These are phyloP conservation scores for Gambelia wislizenii DNA, from an alignment of 2,797 vertebrate species.

Conservation along the genomic window DNA sequence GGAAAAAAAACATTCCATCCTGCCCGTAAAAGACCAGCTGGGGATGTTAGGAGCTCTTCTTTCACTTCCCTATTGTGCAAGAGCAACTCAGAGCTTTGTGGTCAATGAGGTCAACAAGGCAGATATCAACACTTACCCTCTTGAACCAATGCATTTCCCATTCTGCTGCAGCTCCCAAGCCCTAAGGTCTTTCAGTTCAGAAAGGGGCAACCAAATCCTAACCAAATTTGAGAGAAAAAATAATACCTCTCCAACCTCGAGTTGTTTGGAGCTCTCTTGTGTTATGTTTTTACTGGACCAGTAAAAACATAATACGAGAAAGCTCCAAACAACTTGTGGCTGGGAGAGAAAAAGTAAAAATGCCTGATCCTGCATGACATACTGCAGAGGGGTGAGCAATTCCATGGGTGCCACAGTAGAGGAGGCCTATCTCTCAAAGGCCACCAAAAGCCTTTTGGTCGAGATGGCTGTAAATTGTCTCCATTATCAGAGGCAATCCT, in stretches of 20 bases:
- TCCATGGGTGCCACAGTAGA: too few species aligned
- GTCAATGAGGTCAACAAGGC: slow-evolving; percentile 13
- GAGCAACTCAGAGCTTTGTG: neutral
- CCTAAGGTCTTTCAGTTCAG: neutral
- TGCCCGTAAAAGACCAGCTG: slow-evolving; percentile 6
- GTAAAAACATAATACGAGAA: too few species aligned
- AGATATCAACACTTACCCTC: neutral
- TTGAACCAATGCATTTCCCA: neutral
- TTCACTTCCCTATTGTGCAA: slow-evolving; percentile 31
- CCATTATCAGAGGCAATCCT: too few species aligned
- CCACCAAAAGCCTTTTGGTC: too few species aligned
- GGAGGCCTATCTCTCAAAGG: too few species aligned
- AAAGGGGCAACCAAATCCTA: neutral
- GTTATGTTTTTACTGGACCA: too few species aligned
- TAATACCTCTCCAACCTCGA: neutral
- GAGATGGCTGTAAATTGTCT: too few species aligned
- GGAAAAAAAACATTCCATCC: neutral
- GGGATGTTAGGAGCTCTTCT: neutral
- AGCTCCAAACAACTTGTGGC: too few species aligned
- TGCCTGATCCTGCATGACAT: too few species aligned
- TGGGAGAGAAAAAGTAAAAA: too few species aligned
- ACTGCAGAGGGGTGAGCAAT: too few species aligned
- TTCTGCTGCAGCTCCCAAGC: neutral
- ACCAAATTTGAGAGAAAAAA: neutral
- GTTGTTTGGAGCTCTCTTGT: too few species aligned